These are phyloP conservation scores for Ptilonorhynchus violaceus DNA, from an alignment of 2,113 vertebrate species.

Conservation along the genomic window DNA sequence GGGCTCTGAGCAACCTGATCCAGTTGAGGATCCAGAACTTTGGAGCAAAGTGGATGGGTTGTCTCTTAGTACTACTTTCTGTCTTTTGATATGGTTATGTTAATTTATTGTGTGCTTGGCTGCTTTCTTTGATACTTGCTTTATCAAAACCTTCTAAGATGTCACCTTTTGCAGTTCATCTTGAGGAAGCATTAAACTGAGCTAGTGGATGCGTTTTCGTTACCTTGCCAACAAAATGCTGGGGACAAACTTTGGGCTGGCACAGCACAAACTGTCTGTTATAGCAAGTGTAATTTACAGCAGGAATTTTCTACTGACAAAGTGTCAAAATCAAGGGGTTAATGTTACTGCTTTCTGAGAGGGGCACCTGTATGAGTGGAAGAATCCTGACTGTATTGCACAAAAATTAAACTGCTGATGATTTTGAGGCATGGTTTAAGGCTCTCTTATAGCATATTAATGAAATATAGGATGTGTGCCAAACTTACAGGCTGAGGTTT, in stretches of 20 bases:
- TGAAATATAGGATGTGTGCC: not conserved
- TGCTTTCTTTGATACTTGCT: not conserved
- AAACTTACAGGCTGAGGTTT: not conserved
- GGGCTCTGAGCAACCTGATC: not conserved
- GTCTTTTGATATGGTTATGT: not conserved
- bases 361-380: not conserved
- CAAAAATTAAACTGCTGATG: not conserved
- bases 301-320: not conserved
- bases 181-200: not conserved
- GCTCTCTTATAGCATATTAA: not conserved
- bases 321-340: not conserved
- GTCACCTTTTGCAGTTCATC: not conserved
- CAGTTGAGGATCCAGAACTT: not conserved
- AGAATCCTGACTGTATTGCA: fast-evolving
- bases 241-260: not conserved
- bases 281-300: not conserved
- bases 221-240: not conserved
- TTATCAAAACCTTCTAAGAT: not conserved
- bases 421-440: not conserved
- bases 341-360: not conserved
- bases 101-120: not conserved
- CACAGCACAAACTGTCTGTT: not conserved
- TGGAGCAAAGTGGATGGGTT: not conserved
- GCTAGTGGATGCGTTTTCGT: not conserved
- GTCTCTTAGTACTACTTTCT: not conserved